Conservation (phyloP, 2,888 invertebrate genomes). For the Cataglyphis cursor region DNA sequence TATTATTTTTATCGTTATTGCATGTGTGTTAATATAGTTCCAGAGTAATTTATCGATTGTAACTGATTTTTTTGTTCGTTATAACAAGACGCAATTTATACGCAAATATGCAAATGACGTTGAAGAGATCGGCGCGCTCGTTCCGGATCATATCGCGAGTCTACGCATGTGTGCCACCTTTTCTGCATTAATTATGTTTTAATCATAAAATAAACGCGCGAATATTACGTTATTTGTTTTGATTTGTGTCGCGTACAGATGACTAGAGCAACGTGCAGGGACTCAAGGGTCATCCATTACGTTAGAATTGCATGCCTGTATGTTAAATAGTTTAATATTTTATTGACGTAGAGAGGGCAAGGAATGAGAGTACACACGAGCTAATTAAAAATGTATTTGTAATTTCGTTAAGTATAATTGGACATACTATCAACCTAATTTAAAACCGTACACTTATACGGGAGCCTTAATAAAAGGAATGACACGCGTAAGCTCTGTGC, state of each 20-base stretch:
- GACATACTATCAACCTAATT: conserved; percentile 27
- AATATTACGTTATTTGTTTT: conserved; percentile 25
- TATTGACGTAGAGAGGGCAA: conserved; percentile 36
- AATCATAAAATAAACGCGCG: conserved; percentile 48
- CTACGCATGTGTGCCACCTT: conserved; percentile 29
- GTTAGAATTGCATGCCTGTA: conserved; percentile 19
- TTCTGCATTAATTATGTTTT: conserved; percentile 46
- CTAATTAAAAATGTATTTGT: conserved; percentile 43
- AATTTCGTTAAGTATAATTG: conserved; percentile 36
- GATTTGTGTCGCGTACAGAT: conserved; percentile 28
- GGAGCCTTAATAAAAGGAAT: conserved; percentile 15
- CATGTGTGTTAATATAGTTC: conserved; percentile 7
- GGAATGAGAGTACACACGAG: not conserved
- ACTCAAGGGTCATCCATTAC: conserved; percentile 41
- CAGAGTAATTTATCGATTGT: conserved; percentile 14
- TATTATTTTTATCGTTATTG: conserved; percentile 34
- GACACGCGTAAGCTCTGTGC: not conserved
- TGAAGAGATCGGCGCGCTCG: conserved; percentile 37
- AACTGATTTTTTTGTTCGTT: conserved; percentile 5
- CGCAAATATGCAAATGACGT: conserved; percentile 46
- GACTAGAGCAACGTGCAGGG: conserved; percentile 34
- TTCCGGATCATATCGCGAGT: conserved; percentile 16
- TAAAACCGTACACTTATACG: conserved; percentile 11
- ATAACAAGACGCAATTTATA: conserved; percentile 31
- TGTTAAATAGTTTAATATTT: conserved; percentile 33